Percentiles rank a stretch among this genome's conserved stretches.
Evolutionary conservation across 2,797 vertebrate species (phyloP).

Genomic region (Erpetoichthys calabaricus): DNA sequence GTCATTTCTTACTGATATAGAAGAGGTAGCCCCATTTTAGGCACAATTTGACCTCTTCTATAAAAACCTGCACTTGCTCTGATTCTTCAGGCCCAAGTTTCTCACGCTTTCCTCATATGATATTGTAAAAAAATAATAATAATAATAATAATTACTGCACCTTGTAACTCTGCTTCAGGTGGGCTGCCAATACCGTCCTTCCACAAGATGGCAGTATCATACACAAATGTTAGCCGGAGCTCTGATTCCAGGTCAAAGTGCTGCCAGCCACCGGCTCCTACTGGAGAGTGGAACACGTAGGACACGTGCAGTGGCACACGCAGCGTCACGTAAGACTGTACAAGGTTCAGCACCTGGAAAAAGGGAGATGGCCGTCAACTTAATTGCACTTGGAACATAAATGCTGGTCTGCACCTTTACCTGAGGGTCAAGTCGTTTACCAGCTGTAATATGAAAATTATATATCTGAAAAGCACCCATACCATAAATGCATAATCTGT

Average conservation of each 20-base stretch:
- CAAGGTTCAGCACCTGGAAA: constrained; percentile 75
- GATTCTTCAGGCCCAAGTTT: no score
- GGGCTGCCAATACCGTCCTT: constrained; percentile 80
- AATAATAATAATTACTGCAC: constrained; percentile 28
- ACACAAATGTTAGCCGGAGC: constrained; percentile 85
- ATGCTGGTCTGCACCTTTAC: no score
- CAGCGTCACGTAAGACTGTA: constrained; percentile 86
- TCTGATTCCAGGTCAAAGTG: constrained; percentile 88
- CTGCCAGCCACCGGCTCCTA: constrained; percentile 78
- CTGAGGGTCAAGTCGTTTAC: no score
- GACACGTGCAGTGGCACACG: constrained; percentile 85
- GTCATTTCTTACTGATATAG: no score
- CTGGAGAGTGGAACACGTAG: constrained; percentile 81
- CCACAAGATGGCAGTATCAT: constrained; percentile 93
- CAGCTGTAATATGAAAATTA: no score
- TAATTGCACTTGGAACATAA: background rate
- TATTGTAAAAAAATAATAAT: constrained; percentile 5
- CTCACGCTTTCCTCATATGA: no score
- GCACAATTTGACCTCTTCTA: no score
- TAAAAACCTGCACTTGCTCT: no score
- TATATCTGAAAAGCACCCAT: no score
- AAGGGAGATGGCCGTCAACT: background rate
- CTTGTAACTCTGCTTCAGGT: constrained; percentile 77
- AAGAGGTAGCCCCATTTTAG: no score
- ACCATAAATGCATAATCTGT: no score